Percentiles rank a stretch among this genome's conserved stretches.
These are phyloP conservation scores for Cheracebus regulus DNA, from an alignment of 2,797 vertebrate genomes.

Conservation along the genomic window DNA sequence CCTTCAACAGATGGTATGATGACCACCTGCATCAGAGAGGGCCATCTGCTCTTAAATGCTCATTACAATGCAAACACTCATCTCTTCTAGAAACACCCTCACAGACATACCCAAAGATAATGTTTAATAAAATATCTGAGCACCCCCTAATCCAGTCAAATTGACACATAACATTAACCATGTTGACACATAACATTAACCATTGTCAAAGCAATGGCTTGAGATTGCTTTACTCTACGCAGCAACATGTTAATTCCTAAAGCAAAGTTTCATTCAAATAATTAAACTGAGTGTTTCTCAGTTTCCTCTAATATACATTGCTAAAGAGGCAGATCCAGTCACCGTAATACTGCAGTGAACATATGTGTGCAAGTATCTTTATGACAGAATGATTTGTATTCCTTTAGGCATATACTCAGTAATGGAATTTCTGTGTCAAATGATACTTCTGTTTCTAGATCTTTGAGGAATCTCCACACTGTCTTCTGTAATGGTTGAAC, in stretches of 20 bases:
- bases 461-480: neutral
- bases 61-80: neutral
- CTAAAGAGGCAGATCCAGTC: neutral
- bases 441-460: neutral
- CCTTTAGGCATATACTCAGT: neutral
- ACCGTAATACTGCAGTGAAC: neutral
- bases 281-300: neutral
- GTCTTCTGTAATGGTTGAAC: neutral
- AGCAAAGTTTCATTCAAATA: neutral
- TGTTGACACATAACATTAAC: neutral
- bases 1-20: neutral
- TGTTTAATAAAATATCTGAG: neutral
- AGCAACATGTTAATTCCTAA: neutral
- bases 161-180: neutral
- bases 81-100: neutral
- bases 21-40: too few relatives aligned
- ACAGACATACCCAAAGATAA: neutral
- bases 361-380: neutral
- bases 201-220: neutral
- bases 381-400: neutral
- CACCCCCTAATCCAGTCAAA: neutral
- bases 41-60: neutral
- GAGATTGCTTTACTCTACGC: neutral
- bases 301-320: neutral
- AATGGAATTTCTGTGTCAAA: neutral